Evolutionary conservation across 2,888 invertebrate genomes (phyloP), one percentile per base, ranked within the genome.

Genomic region (Oligia fasciuncula): DNA sequence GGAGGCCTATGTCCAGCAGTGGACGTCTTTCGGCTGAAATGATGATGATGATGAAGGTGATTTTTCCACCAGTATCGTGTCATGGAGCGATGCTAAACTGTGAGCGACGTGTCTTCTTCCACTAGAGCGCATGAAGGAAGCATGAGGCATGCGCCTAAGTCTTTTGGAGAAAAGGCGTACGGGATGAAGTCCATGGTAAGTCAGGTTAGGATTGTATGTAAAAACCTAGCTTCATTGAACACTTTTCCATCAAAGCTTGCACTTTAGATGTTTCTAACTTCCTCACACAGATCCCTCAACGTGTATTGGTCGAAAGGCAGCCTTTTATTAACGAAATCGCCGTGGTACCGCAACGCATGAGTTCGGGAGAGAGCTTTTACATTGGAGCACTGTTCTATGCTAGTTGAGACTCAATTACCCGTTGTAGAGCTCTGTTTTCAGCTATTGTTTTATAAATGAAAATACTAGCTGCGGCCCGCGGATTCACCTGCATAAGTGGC

Each of bases 341-440:
- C 11, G 29, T 51, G 70, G 6, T n/a, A 46, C 62, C n/a, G n/a
- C 62, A 79, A 43, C 80, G 2, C 14, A 40, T 40, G 35, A 54
- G 23, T 17, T 35, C 8, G 35, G 23, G 4, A 54, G 19, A 51
- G 23, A 35, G 54, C 54, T 23, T 23, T 57, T 23, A 57, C 23
- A 57, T n/a, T 1, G 57, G 57, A 57, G 57, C 57, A 57, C 57
- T 23, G 3, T 57, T 49, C 68, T 14, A 4, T 72, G 46, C 51
- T 63, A 72, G 72, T 63, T 46, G n/a, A 40, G 14, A 46, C 60
- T 51, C 35, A 80, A 62, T 62, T 19, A 60, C 19, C 14, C 11
- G 51, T 46, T 72, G 57, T 3, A 23, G 1, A 54, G 43, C 51
- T 71, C 40, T 62, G 43, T 46, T 62, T 79, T 35, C 13, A 80